Evolutionary conservation across 2,888 invertebrate genomes (phyloP).

Genomic region (Eupithecia subfuscata): DNA sequence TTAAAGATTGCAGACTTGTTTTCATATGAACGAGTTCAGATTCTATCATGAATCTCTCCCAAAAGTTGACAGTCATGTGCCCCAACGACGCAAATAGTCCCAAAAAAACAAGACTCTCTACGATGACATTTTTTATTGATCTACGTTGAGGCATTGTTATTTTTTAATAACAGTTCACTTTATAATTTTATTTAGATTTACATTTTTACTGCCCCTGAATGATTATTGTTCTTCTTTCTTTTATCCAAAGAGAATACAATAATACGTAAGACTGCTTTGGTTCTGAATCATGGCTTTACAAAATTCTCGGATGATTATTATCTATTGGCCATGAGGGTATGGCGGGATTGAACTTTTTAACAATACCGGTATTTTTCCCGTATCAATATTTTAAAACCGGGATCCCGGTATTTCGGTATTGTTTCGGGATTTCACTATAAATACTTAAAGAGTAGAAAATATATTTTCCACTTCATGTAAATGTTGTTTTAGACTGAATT

Average conservation of each 20-base stretch:
- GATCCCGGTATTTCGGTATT: too few species aligned
- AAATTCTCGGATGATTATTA: background rate
- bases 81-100: slow-evolving; percentile 60
- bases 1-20: slow-evolving; percentile 58
- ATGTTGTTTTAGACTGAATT: too few species aligned
- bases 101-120: slow-evolving; percentile 61
- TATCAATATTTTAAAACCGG: too few species aligned
- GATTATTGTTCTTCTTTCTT: background rate
- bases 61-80: slow-evolving; percentile 64
- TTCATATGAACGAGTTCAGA: slow-evolving; percentile 63
- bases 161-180: slow-evolving; percentile 19
- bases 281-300: too few species aligned
- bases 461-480: too few species aligned
- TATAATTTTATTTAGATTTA: slow-evolving; percentile 20
- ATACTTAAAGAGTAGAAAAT: too few species aligned
- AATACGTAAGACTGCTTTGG: too few species aligned
- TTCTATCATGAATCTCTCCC: slow-evolving; percentile 66
- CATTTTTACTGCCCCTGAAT: slow-evolving; percentile 15
- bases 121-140: slow-evolving; percentile 49
- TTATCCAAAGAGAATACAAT: too few species aligned
- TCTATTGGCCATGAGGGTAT: background rate
- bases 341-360: too few species aligned
- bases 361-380: too few species aligned
- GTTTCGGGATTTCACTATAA: too few species aligned
- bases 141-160: slow-evolving; percentile 55